Evolutionary conservation across 2,888 invertebrate species (phyloP), one percentile per base, ranked within the genome.

Genomic region (Eupeodes latifasciatus): DNA sequence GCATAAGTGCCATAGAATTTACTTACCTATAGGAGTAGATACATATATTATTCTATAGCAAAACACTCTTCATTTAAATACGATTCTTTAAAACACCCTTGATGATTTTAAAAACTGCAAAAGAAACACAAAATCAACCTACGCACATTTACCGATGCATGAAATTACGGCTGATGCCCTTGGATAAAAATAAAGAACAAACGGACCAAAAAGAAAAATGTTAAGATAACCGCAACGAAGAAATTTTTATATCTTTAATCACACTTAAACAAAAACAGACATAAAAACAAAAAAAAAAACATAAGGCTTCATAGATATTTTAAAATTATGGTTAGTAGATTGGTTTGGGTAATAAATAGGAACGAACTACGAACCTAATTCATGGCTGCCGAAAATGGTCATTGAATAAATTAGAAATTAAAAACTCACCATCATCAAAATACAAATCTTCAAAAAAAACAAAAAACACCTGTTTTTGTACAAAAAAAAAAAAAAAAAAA

Each of bases 121-220:
- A 34, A 36, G 4, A 36, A 69, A 67, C 34, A 14, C 10, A 62
- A n/a, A 44, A 51, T 7, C n/a, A 69, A 59, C 59, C 59, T 59
- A 59, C 59, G 59, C 62, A 36, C 53, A 77, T 16, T 59, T 27
- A 85, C 74, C 85, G 72, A 78, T 78, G 82, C 82, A 82, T 86
- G 85, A 86, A 86, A 86, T 86, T 86, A 86, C 69, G 69, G 67
- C 85, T 55, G 53, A 71, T 86, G 82, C 82, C 85, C 85, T 78
- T 82, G 78, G 82, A 55, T 74, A 55, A 12, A 71, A 55, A 71
- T 19, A 49, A 47, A 57, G 27, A 4, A 19, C 40, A 7, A 40
- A 40, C 40, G 16, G 16, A 69, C 36, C 3, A n/a, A 49, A 7
- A 11, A 51, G 51, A 51, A 55, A 40, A 40, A 62, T 19, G 57